Base-by-base conservation (phyloP, 2,113 vertebrate genomes). In the Solea solea region DNA sequence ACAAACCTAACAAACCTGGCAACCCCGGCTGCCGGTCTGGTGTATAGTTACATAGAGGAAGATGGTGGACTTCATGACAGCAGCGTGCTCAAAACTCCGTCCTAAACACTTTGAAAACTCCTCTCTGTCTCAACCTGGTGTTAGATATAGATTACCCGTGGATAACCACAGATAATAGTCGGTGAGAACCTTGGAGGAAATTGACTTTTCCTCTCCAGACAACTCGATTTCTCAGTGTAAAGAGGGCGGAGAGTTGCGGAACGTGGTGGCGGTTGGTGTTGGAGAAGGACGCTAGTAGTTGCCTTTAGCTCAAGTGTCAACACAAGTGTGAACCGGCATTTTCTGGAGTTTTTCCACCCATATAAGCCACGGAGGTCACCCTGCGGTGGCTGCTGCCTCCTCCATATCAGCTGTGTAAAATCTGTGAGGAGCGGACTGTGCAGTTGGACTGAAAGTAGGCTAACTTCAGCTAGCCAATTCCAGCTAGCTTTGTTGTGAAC, bases 101-200 rank as follows among this genome's bases (percentile, higher is more conserved):
- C 91, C 89, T 5, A 92, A 92, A 93, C 91, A 81, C 54, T 88
- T 89, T 67, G 82, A 83, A 64, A 91, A 90, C 83, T 50, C 78
- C 69, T 73, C 84, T 58, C 16, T 79, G 12, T 92, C 90, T 61
- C 90, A 90, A 54, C 89, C 88, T 66, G 87, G 88, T 21, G 78
- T 91, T 72, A 86, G 87, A 81, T 88, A 92, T 79, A 89, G 88
- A 74, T 83, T 93, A 89, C 93, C 92, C 1, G 90, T 91, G 28
- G 90, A 93, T 73, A 93, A 86, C 39, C 82, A 93, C 34, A 94
- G 94, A 93, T 94, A 94, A 93, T 93, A 93, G 13, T 45, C 3
- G 0, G 52, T 21, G 7, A 64, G 64, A 65, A 8, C 9, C 9
- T 49, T 9, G 15, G 14, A 63, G 60, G 7, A 49, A 55, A 7